Conservation (phyloP, 2,888 invertebrate species). For the Euproctis similis region DNA sequence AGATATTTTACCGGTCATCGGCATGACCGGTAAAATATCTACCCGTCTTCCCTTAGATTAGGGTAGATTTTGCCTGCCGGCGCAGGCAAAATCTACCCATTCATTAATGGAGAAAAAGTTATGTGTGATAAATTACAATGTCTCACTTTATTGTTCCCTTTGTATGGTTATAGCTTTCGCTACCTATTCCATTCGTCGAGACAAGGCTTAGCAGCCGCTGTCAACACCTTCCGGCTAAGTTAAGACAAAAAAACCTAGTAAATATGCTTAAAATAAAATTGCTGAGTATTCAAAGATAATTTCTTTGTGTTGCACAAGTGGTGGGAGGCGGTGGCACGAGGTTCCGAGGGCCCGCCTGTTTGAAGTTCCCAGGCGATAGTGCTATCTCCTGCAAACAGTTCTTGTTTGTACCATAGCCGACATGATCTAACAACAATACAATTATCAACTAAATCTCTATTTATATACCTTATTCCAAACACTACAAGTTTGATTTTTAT, state of each 20-base stretch:
- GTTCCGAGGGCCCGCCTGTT: slow-evolving; percentile 61
- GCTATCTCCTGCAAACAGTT: slow-evolving; percentile 72
- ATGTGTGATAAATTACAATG: too few relatives aligned
- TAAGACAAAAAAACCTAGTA: not conserved
- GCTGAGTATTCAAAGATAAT: slow-evolving; percentile 27
- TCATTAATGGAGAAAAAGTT: too few relatives aligned
- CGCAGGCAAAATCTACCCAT: too few relatives aligned
- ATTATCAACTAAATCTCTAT: slow-evolving; percentile 6
- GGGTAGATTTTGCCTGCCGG: too few relatives aligned
- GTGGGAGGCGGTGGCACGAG: slow-evolving; percentile 49
- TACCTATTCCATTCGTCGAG: too few relatives aligned
- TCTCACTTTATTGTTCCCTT: too few relatives aligned
- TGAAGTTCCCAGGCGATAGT: slow-evolving; percentile 72
- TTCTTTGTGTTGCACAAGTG: slow-evolving; percentile 53
- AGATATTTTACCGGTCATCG: too few relatives aligned
- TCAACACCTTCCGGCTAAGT: too few relatives aligned
- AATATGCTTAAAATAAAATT: not conserved
- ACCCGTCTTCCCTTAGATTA: too few relatives aligned
- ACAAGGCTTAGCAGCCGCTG: too few relatives aligned
- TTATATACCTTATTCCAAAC: slow-evolving; percentile 16
- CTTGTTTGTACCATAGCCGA: slow-evolving; percentile 67
- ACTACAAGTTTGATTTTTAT: slow-evolving; percentile 8
- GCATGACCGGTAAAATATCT: too few relatives aligned
- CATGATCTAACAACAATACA: slow-evolving; percentile 29
- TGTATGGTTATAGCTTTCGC: too few relatives aligned